phyloP scores from a whole-genome alignment of 2,797 vertebrate species.

The Rhinophrynus dorsalis region DNA sequence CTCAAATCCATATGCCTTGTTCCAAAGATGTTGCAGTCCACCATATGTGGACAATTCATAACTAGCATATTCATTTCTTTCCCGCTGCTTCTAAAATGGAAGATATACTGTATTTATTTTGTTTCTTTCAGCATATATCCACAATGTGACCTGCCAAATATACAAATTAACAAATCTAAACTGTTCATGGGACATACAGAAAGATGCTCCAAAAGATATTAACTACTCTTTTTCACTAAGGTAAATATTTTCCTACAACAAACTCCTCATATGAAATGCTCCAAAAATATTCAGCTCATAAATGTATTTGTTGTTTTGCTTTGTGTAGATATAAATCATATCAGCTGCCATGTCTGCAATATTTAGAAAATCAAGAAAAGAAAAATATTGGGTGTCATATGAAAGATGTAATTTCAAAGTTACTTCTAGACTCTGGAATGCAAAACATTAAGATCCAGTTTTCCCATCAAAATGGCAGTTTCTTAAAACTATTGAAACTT shows the following conservation, averaged over 20 bases:
- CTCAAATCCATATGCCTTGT: too few species aligned
- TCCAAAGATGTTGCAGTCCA: too few species aligned
- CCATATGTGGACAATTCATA: too few species aligned
- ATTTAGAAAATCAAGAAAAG: conserved; percentile 48
- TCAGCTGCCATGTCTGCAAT: conserved; percentile 51
- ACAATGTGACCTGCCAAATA: conserved; percentile 59
- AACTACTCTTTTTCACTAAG: conserved; percentile 29
- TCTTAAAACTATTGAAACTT: conserved; percentile 51
- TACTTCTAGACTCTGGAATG: conserved; percentile 43
- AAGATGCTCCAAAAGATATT: conserved; percentile 50
- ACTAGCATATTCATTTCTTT: too few species aligned
- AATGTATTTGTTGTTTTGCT: neutral
- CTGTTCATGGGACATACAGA: conserved; percentile 59
- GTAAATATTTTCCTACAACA: too few species aligned
- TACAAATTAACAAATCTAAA: conserved; percentile 58
- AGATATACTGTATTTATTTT: neutral
- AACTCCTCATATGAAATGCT: too few species aligned
- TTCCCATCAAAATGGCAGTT: neutral
- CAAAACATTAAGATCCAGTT: conserved; percentile 11
- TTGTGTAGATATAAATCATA: conserved; percentile 39
- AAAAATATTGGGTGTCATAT: conserved; percentile 57
- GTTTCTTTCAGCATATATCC: conserved; percentile 57
- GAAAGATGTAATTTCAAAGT: conserved; percentile 43
- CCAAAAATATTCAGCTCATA: neutral
- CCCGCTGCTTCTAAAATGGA: too few species aligned